phyloP scores from a whole-genome alignment of 1,140 invertebrate species.

The Caerostris darwini region DNA sequence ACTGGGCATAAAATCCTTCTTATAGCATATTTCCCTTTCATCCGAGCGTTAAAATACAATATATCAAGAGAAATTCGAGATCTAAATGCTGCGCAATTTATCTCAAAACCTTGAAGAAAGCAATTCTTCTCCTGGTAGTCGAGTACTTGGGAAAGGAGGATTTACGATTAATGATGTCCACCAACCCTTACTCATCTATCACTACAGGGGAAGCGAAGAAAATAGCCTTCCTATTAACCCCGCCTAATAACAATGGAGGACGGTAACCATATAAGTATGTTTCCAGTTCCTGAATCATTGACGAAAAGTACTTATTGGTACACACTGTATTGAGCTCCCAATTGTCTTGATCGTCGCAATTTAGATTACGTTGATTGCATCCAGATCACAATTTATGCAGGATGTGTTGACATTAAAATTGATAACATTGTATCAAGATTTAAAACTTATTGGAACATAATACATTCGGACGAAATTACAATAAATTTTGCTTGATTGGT shows the following conservation, averaged over 20 bases:
- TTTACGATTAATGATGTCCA: slow-evolving; percentile 67
- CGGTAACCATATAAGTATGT: slow-evolving; percentile 21
- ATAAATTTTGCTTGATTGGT: too few relatives aligned
- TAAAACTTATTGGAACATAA: too few relatives aligned
- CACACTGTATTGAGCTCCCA: not conserved
- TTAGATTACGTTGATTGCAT: not conserved
- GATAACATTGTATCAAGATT: too few relatives aligned
- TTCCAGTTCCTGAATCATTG: slow-evolving; percentile 38
- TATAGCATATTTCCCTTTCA: not conserved
- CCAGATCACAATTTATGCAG: not conserved
- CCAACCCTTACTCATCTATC: slow-evolving; percentile 63
- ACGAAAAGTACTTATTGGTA: not conserved
- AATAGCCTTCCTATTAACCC: slow-evolving; percentile 75
- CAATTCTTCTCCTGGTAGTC: slow-evolving; percentile 59
- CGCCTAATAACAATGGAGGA: slow-evolving; percentile 58
- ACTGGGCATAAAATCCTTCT: not conserved
- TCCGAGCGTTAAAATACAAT: slow-evolving; percentile 24
- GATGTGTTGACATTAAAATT: not conserved
- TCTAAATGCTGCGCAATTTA: slow-evolving; percentile 70
- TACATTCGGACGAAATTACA: too few relatives aligned
- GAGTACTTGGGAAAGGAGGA: slow-evolving; percentile 37
- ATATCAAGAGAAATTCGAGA: slow-evolving; percentile 54
- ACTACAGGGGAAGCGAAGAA: slow-evolving; percentile 62
- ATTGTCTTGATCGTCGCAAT: not conserved
- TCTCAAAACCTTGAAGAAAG: slow-evolving; percentile 62